phyloP scores from a whole-genome alignment of 2,888 invertebrate species.

The Elmis aenea region DNA sequence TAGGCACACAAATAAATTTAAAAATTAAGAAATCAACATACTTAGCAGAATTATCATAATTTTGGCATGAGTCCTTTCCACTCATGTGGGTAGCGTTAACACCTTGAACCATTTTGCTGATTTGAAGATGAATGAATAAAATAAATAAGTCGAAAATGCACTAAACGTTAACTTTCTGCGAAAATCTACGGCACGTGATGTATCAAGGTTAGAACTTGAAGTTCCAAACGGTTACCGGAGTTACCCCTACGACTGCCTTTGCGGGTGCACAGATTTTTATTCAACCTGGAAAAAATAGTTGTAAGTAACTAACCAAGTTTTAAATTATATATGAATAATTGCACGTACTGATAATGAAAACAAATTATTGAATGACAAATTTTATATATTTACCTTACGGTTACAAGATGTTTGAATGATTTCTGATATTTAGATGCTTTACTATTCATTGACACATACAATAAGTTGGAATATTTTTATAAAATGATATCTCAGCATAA shows the following conservation, averaged over 20 bases:
- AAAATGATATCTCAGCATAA: too few species aligned
- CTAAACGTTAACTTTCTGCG: too few species aligned
- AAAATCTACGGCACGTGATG: constrained; percentile 60
- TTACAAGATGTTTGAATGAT: constrained; percentile 41
- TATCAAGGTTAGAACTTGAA: constrained; percentile 74
- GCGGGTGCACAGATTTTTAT: constrained; percentile 68
- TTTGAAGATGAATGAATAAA: not conserved
- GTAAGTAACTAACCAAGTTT: not conserved
- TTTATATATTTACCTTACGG: constrained; percentile 38
- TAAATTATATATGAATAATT: constrained; percentile 1
- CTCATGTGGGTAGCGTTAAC: constrained; percentile 20
- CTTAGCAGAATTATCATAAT: constrained; percentile 36
- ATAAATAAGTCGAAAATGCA: not conserved
- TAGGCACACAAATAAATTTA: not conserved
- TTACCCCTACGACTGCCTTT: constrained; percentile 82
- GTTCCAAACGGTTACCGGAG: constrained; percentile 79
- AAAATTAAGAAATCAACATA: constrained; percentile 15
- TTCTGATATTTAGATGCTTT: constrained; percentile 39
- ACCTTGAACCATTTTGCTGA: constrained; percentile 42
- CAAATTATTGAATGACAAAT: too few species aligned
- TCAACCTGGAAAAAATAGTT: constrained; percentile 12
- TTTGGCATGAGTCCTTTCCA: constrained; percentile 20
- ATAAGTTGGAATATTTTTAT: constrained; percentile 3
- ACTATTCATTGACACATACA: constrained; percentile 47
- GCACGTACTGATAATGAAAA: constrained; percentile 2